Evolutionary conservation across 1,140 invertebrate genomes (phyloP).

Genomic region (Chironomus striatipennis): DNA sequence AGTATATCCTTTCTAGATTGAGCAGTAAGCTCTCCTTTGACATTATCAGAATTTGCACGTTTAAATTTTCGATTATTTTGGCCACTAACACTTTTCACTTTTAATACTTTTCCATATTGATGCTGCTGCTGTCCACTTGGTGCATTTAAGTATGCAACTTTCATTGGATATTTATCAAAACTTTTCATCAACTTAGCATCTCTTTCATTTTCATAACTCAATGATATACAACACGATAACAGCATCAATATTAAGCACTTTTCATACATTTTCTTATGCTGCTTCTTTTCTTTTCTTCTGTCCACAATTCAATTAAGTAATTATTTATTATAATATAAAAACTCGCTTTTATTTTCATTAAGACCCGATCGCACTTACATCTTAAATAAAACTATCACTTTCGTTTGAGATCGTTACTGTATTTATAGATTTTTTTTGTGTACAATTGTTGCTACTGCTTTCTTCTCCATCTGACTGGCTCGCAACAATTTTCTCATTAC

Average conservation of each 20-base stretch:
- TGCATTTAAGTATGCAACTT: too few relatives aligned
- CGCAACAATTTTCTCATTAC: neutral
- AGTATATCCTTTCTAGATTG: neutral
- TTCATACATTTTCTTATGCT: neutral
- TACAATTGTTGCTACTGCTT: neutral
- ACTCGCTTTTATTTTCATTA: neutral
- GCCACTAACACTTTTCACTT: neutral
- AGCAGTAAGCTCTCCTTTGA: neutral
- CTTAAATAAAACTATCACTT: constrained; percentile 20
- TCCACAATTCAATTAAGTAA: neutral
- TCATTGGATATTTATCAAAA: neutral
- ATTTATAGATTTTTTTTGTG: constrained; percentile 22
- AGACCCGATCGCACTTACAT: constrained; percentile 18
- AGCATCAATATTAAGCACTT: neutral
- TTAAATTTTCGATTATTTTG: neutral
- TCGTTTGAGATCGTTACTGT: neutral
- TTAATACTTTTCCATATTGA: neutral
- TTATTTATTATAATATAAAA: neutral
- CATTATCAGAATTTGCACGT: neutral
- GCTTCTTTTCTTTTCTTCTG: neutral
- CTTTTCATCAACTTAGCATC: neutral
- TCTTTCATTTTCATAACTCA: neutral
- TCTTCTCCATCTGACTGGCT: neutral
- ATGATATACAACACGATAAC: neutral
- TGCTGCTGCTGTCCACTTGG: neutral